Conservation (phyloP, 2,113 vertebrate species). For the Pedetes capensis region DNA sequence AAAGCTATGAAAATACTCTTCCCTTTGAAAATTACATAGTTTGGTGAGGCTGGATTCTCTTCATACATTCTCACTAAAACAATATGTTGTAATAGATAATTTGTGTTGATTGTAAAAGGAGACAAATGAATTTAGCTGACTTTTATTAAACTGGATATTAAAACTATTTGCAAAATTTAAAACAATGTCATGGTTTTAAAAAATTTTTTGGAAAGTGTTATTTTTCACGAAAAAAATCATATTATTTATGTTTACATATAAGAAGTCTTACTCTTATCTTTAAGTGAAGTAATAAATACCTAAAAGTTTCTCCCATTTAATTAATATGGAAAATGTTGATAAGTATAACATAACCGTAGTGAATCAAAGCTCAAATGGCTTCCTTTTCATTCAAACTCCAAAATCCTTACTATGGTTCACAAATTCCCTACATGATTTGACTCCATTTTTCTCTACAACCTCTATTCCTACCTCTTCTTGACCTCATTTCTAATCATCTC, state of each 20-base stretch:
- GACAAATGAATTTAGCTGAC: not conserved
- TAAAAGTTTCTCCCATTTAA: not conserved
- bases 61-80: constrained; percentile 7
- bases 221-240: constrained; percentile 40
- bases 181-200: not conserved
- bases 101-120: constrained; percentile 7
- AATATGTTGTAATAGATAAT: not conserved
- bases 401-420: not conserved
- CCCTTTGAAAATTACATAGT: not conserved
- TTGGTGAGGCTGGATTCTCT: not conserved
- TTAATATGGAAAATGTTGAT: not conserved
- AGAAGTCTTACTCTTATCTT: not conserved
- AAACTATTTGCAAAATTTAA: constrained; percentile 20
- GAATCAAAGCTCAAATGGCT: not conserved
- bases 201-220: constrained; percentile 1
- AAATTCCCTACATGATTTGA: not conserved
- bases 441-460: not conserved
- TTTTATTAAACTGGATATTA: constrained; percentile 1
- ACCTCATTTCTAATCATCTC: not conserved
- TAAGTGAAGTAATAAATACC: not conserved
- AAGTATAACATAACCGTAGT: not conserved
- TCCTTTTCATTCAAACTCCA: constrained; percentile 29
- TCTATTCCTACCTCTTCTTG: not conserved
- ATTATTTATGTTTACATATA: not conserved
- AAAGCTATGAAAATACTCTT: not conserved